Evolutionary conservation across 1,140 invertebrate genomes (phyloP).

Genomic region (Pseudomyrmex flavicornis): DNA sequence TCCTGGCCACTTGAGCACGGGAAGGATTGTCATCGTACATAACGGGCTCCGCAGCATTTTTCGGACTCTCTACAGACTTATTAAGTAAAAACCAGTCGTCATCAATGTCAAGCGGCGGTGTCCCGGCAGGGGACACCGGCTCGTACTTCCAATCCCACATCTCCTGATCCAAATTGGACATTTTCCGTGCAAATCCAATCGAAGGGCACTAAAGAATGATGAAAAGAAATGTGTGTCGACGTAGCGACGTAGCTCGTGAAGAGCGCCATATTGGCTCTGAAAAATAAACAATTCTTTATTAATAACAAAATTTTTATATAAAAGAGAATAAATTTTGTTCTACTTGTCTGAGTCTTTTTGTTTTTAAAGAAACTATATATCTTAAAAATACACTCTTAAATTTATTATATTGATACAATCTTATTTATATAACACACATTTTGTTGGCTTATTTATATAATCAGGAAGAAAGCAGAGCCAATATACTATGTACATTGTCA

Average conservation of each 20-base stretch:
- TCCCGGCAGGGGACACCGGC: constrained; percentile 83
- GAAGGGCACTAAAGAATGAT: constrained; percentile 72
- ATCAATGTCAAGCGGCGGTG: constrained; percentile 69
- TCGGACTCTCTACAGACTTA: constrained; percentile 70
- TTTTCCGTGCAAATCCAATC: constrained; percentile 73
- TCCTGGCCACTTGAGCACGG: constrained; percentile 80
- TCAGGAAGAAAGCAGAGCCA: no score
- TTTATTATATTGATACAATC: no score
- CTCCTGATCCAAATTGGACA: constrained; percentile 77
- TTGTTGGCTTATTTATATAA: no score
- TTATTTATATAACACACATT: no score
- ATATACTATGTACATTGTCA: no score
- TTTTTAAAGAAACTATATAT: neutral
- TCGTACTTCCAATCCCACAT: constrained; percentile 84
- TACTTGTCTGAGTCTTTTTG: neutral
- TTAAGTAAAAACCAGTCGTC: constrained; percentile 78
- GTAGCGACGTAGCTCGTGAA: constrained; percentile 77
- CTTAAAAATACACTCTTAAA: no score
- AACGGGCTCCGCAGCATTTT: constrained; percentile 68
- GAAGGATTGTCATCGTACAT: constrained; percentile 75
- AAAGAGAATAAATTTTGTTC: constrained; percentile 21
- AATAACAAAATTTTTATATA: constrained; percentile 32
- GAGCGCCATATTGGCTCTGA: constrained; percentile 82
- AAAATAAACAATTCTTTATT: constrained; percentile 56
- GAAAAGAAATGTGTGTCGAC: constrained; percentile 79